A percentile compares a stretch with the other conserved stretches of the same genome.
phyloP scores from a whole-genome alignment of 64 coral and sea anemone genomes.

The Trachythela sp. region DNA sequence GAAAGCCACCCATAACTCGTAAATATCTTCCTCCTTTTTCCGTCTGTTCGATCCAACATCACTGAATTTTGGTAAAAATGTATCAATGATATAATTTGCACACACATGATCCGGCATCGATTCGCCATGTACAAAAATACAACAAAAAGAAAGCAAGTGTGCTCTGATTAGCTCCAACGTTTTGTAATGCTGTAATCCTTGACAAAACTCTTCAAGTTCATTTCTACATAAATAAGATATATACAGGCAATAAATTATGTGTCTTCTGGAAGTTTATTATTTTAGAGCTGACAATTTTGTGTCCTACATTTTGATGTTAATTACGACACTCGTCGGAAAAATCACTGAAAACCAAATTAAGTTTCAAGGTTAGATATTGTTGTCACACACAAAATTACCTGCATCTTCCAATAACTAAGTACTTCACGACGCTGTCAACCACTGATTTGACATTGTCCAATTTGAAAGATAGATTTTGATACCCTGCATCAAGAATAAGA shows the following conservation, averaged over 20 bases:
- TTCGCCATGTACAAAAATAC: neutral
- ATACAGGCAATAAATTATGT: no score
- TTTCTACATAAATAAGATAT: neutral
- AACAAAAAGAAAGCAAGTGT: neutral
- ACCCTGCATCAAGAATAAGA: neutral
- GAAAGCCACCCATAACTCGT: neutral
- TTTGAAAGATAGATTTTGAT: neutral
- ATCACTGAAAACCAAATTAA: neutral
- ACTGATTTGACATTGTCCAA: neutral
- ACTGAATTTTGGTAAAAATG: neutral
- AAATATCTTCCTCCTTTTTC: neutral
- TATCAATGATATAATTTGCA: neutral
- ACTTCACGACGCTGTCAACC: neutral
- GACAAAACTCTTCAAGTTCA: neutral
- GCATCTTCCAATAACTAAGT: neutral
- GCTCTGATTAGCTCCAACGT: neutral
- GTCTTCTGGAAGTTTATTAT: no score
- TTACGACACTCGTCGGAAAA: no score
- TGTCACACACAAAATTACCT: neutral
- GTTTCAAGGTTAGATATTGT: neutral
- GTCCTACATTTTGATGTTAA: no score
- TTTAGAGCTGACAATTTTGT: no score
- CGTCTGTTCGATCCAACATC: neutral
- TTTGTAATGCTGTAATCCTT: neutral
- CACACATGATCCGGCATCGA: neutral